phyloP scores from a whole-genome alignment of 2,113 vertebrate genomes.

The Aplodontia rufa region DNA sequence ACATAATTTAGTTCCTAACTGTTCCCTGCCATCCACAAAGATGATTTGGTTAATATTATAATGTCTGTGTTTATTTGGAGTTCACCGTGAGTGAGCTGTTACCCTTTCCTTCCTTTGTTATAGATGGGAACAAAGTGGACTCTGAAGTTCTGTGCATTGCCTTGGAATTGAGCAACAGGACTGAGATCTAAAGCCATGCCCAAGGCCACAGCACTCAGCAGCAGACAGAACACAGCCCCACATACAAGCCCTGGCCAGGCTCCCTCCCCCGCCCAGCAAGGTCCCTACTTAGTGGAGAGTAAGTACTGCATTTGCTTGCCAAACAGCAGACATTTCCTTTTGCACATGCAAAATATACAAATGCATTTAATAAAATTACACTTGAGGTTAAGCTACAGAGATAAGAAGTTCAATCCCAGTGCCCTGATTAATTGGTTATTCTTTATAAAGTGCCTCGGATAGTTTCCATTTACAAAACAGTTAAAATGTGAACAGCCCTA shows the following conservation, averaged over 20 bases:
- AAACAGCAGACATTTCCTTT: background rate
- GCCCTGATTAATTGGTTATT: background rate
- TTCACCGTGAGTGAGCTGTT: background rate
- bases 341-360: background rate
- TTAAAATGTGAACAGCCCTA: background rate
- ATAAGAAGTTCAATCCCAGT: slow-evolving; percentile 49
- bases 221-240: accelerated
- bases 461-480: background rate
- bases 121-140: background rate
- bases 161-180: background rate
- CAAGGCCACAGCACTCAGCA: background rate
- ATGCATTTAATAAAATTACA: slow-evolving; percentile 9
- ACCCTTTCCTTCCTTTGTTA: background rate
- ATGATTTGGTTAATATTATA: background rate
- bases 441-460: background rate
- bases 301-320: background rate
- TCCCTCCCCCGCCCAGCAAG: background rate
- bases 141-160: background rate
- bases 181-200: background rate
- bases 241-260: background rate
- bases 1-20: background rate
- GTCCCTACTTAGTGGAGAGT: background rate
- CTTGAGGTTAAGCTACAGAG: slow-evolving; percentile 12
- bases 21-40: background rate
- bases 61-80: background rate